Conservation (phyloP, 2,113 vertebrate genomes). For the Cromileptes altivelis region DNA sequence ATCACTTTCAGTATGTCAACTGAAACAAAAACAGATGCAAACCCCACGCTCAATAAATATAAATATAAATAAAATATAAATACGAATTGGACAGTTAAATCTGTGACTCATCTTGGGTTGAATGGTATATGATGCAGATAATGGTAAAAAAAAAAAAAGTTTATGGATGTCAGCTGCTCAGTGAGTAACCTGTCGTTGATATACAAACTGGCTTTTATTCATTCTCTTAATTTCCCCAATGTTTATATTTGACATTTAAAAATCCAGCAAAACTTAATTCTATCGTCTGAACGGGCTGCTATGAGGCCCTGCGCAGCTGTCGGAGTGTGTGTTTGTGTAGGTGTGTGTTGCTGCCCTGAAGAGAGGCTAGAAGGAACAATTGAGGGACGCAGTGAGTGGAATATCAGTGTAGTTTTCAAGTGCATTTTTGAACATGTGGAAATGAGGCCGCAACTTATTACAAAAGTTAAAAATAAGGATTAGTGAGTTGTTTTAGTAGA, state of each 20-base stretch:
- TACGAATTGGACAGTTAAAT: background rate
- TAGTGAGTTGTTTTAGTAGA: background rate
- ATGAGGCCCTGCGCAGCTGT: background rate
- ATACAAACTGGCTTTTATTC: background rate
- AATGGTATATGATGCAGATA: background rate
- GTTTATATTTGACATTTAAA: slow-evolving; percentile 10
- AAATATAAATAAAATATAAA: background rate
- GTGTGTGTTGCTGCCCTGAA: background rate
- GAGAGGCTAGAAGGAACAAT: background rate
- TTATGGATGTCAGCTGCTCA: background rate
- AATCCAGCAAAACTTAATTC: background rate
- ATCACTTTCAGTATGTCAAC: background rate
- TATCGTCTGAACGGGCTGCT: background rate
- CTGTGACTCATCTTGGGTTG: background rate
- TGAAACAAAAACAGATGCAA: background rate
- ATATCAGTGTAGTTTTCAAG: background rate
- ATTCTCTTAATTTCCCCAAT: background rate
- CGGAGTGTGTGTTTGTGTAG: background rate
- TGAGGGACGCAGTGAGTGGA: background rate
- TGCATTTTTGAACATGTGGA: slow-evolving; percentile 3
- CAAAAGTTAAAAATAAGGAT: background rate
- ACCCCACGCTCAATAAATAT: background rate
- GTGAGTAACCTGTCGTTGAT: background rate
- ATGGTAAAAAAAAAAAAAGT: background rate
- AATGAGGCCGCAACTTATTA: background rate